Evolutionary conservation across 2,113 vertebrate genomes (phyloP).

Genomic region (Galemys pyrenaicus): DNA sequence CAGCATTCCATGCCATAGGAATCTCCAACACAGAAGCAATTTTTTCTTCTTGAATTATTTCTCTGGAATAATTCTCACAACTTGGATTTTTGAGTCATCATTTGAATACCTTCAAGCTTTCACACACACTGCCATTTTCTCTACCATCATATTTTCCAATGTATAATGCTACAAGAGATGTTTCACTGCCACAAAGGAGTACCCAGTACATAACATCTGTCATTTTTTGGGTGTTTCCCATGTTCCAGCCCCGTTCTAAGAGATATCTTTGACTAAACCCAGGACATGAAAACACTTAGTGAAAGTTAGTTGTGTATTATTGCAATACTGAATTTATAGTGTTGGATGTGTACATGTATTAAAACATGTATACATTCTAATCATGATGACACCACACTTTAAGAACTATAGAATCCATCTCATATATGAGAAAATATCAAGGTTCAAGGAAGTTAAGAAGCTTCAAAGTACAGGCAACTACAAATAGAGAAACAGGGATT

Average conservation of each 20-base stretch:
- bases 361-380: not conserved
- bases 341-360: no score
- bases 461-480: not conserved
- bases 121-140: not conserved
- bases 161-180: not conserved
- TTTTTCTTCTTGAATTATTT: slow-evolving; percentile 2
- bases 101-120: not conserved
- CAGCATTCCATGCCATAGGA: no score
- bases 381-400: not conserved
- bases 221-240: not conserved
- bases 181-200: not conserved
- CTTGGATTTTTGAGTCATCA: not conserved
- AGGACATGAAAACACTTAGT: not conserved
- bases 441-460: not conserved
- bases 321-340: no score
- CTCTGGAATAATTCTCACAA: not conserved
- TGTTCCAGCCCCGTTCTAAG: not conserved
- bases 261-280: not conserved
- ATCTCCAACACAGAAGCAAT: not conserved
- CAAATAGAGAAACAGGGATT: not conserved
- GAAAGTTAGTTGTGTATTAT: not conserved
- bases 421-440: not conserved
- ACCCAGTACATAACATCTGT: not conserved
- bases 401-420: not conserved
- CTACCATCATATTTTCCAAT: not conserved